phyloP scores from a whole-genome alignment of 2,797 vertebrate species.

The Chloroceryle amazona region DNA sequence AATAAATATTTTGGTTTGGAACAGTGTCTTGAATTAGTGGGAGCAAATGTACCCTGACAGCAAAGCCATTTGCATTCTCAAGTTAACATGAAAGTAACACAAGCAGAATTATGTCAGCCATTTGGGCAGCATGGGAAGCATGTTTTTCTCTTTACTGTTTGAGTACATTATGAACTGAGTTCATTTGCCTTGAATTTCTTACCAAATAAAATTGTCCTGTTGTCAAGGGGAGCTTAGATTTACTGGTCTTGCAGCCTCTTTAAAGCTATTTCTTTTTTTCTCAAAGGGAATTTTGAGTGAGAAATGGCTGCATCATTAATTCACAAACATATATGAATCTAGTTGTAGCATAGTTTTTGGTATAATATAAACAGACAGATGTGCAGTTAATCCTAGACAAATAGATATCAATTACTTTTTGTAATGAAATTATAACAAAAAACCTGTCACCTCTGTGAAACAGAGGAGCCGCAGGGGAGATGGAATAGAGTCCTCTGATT shows the following conservation, averaged over 20 bases:
- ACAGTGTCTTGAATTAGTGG: conserved; percentile 29
- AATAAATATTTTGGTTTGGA: conserved; percentile 64
- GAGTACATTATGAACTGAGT: neutral
- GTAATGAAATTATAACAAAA: neutral
- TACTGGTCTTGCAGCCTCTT: conserved; percentile 23
- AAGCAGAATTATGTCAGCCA: conserved; percentile 52
- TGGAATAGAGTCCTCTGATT: neutral
- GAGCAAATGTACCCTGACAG: conserved; percentile 53
- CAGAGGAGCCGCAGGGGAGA: neutral
- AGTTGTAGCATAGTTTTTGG: neutral
- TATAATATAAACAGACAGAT: neutral
- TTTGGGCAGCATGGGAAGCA: neutral
- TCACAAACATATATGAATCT: neutral
- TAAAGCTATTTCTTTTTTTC: neutral
- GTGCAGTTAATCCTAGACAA: neutral
- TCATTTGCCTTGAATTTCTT: conserved; percentile 30
- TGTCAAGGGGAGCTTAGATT: conserved; percentile 24
- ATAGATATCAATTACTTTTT: conserved; percentile 31
- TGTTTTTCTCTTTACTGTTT: conserved; percentile 14
- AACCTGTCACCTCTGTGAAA: neutral
- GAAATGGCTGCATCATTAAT: neutral
- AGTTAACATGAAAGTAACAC: conserved; percentile 34
- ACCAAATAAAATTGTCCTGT: neutral
- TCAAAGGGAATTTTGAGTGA: neutral
- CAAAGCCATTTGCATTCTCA: conserved; percentile 53